These are phyloP conservation scores for Euwallacea similis DNA, from an alignment of 1,140 invertebrate species.

Conservation along the genomic window DNA sequence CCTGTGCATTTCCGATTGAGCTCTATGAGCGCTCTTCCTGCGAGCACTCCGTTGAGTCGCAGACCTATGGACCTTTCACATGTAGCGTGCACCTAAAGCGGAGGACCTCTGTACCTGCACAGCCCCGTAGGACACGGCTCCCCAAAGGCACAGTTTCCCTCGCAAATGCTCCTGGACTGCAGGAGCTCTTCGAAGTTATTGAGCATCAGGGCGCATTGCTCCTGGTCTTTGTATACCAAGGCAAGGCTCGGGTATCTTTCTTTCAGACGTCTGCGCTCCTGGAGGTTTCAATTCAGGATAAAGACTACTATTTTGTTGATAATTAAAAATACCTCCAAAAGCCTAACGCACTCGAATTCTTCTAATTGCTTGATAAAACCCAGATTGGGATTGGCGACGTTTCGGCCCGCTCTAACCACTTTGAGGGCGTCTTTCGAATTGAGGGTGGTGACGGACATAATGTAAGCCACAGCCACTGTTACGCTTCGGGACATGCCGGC, in stretches of 20 bases:
- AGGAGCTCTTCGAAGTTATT: constrained; percentile 80
- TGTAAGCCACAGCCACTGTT: constrained; percentile 90
- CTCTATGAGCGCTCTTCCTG: constrained; percentile 54
- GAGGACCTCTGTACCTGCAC: constrained; percentile 50
- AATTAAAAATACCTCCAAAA: constrained; percentile 67
- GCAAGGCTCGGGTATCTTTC: constrained; percentile 81
- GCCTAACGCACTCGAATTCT: constrained; percentile 82
- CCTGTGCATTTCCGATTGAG: constrained; percentile 45
- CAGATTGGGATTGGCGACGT: constrained; percentile 92
- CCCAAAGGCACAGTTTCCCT: constrained; percentile 82
- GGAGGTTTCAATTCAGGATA: background rate
- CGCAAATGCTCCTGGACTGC: constrained; percentile 76
- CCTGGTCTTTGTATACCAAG: constrained; percentile 71
- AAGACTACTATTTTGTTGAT: background rate
- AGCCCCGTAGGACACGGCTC: constrained; percentile 79
- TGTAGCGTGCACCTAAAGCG: too few relatives aligned
- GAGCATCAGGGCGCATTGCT: constrained; percentile 74
- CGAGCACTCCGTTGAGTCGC: constrained; percentile 58
- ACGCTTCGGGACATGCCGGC: constrained; percentile 96
- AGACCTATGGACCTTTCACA: constrained; percentile 32
- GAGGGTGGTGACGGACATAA: constrained; percentile 91
- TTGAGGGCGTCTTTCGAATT: constrained; percentile 92
- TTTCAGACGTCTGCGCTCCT: constrained; percentile 76
- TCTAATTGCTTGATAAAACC: constrained; percentile 94
- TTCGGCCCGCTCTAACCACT: constrained; percentile 85